Evolutionary conservation across 2,797 vertebrate species (phyloP).

Genomic region (Brachyalestes nurse): DNA sequence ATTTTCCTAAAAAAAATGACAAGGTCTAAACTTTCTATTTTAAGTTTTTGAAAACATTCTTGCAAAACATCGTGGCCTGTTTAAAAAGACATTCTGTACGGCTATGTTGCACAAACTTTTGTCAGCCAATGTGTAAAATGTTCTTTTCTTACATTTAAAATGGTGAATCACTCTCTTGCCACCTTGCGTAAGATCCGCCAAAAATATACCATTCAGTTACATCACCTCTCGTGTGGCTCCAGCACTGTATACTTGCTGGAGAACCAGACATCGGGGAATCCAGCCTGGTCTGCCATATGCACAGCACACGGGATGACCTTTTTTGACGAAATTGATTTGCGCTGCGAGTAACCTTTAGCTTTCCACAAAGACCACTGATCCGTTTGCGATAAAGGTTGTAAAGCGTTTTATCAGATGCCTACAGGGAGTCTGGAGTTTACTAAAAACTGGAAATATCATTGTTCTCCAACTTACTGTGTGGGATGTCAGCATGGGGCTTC

Average conservation of each 20-base stretch:
- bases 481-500: neutral
- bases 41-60: neutral
- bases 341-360: neutral
- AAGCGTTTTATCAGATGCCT: neutral
- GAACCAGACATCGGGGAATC: neutral
- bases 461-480: constrained; percentile 15
- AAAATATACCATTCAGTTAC: neutral
- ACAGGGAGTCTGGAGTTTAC: neutral
- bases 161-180: neutral
- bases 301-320: neutral
- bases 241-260: neutral
- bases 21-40: neutral
- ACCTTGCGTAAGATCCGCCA: constrained; percentile 6
- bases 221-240: neutral
- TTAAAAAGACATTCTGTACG: too few species aligned
- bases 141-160: neutral
- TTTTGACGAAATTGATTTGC: constrained; percentile 16
- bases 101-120: neutral
- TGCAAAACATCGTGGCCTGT: neutral
- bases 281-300: neutral
- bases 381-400: neutral
- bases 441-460: neutral
- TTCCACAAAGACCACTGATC: neutral
- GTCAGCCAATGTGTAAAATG: neutral
- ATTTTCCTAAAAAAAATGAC: neutral